Percentiles rank a stretch among this genome's conserved stretches.
phyloP scores from a whole-genome alignment of 2,797 vertebrate genomes.

The Myotis myotis region DNA sequence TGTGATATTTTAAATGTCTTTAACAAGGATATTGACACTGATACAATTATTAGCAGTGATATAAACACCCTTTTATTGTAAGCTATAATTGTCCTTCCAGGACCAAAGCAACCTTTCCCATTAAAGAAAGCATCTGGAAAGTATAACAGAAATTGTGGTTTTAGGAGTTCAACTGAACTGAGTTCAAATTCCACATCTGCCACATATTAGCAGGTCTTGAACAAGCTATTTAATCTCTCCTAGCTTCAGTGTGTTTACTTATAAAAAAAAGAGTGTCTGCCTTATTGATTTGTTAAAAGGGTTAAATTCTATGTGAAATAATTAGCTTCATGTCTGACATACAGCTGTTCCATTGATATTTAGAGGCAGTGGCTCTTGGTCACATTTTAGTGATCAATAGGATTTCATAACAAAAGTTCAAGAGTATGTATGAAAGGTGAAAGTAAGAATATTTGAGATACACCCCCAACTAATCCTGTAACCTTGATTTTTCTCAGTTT shows the following conservation, averaged over 20 bases:
- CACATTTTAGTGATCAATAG: neutral
- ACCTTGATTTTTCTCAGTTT: neutral
- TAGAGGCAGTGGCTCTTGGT: neutral
- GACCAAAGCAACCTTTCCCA: neutral
- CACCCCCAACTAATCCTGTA: neutral
- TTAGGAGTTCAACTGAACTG: neutral
- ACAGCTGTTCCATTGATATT: neutral
- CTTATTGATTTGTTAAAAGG: neutral
- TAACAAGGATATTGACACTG: neutral
- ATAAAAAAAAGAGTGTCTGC: neutral
- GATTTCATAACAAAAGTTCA: neutral
- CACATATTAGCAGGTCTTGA: neutral
- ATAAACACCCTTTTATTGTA: conserved; percentile 22
- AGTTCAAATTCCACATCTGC: neutral
- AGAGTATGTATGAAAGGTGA: neutral
- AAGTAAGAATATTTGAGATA: neutral
- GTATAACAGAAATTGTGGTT: neutral
- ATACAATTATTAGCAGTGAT: conserved; percentile 39
- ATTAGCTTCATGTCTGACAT: neutral
- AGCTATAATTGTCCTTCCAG: neutral
- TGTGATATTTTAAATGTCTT: conserved; percentile 23
- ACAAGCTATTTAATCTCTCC: neutral
- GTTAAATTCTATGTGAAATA: neutral
- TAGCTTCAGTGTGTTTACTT: neutral
- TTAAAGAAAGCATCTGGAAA: conserved; percentile 4